Evolutionary conservation across 2,797 vertebrate genomes (phyloP).

Genomic region (Micromesistius poutassou): DNA sequence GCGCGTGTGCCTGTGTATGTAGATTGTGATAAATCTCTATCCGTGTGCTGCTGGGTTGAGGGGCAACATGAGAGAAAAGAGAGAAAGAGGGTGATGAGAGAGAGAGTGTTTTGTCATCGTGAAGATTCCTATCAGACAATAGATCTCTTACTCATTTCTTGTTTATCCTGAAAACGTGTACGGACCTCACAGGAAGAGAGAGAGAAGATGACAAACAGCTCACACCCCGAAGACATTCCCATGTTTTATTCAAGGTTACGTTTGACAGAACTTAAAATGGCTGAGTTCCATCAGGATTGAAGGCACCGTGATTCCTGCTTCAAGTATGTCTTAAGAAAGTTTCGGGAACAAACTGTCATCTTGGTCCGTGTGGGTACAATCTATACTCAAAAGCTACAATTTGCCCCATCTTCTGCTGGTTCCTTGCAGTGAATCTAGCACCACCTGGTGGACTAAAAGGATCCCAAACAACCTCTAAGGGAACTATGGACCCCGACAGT

Average conservation of each 20-base stretch:
- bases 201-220: slow-evolving; percentile 37
- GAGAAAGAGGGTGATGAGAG: background rate
- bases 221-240: slow-evolving; percentile 32
- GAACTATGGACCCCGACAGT: slow-evolving; percentile 12
- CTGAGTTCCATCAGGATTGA: slow-evolving; percentile 22
- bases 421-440: slow-evolving; percentile 36
- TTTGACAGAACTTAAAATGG: background rate
- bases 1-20: slow-evolving; percentile 42
- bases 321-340: slow-evolving; percentile 34
- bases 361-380: background rate
- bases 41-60: slow-evolving; percentile 33
- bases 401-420: background rate
- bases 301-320: slow-evolving; percentile 18
- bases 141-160: slow-evolving; percentile 36
- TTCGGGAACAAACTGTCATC: slow-evolving; percentile 19
- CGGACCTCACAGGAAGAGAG: slow-evolving; percentile 41
- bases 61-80: background rate
- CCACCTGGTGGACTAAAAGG: slow-evolving; percentile 54
- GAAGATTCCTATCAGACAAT: slow-evolving; percentile 39
- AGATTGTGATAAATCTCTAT: slow-evolving; percentile 31
- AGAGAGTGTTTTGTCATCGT: slow-evolving; percentile 30
- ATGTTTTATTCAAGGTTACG: background rate
- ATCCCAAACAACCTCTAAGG: slow-evolving; percentile 35
- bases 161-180: slow-evolving; percentile 48
- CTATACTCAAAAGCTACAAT: background rate